Evolutionary conservation across 2,888 invertebrate genomes (phyloP), one percentile per base, ranked within the genome.

Genomic region (Protonemura montana): DNA sequence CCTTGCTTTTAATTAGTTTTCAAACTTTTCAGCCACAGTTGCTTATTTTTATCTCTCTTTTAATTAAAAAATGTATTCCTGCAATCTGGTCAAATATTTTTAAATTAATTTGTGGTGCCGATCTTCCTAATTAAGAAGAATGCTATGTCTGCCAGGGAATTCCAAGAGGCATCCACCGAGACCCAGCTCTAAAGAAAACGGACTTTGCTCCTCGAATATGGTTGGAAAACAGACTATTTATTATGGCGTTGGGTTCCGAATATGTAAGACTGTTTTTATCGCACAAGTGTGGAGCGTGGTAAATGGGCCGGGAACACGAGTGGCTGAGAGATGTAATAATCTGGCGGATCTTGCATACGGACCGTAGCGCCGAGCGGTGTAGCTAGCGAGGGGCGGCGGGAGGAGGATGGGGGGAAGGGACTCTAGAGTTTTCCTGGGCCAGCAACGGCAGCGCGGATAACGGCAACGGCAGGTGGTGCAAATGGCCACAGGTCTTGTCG

Each of bases 381-480:
- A 6, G 27, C 30, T 3, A 5, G 5, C 21, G 30, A 5, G 25
- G 1, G 78, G 28, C 26, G 28, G 25, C 3, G 0, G 28, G 78
- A 16, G 78, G 10, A 27, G 13, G 78, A 1, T 1, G 13, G 78
- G 28, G 81, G 30, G 81, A 10, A 27, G 30, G 81, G 30, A 30
- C 35, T 35, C 35, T 35, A 10, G 35, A 35, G 10, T 35, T 35
- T 35, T 10, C 35, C 35, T 10, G 81, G 0, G 81, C n/a, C 28
- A 80, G 27, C 6, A 28, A 13, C 21, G 27, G n/a, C n/a, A n/a
- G n/a, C n/a, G n/a, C n/a, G n/a, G n/a, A n/a, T n/a, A n/a, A n/a
- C n/a, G 30, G 28, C 28, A 30, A 81, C 59, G 81, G 6, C 81
- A 81, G 81, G 81, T 81, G 81, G 29, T 29, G 81, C 28, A 81